These are phyloP conservation scores for Hyphantria cunea DNA, from an alignment of 1,140 invertebrate genomes.

Conservation along the genomic window DNA sequence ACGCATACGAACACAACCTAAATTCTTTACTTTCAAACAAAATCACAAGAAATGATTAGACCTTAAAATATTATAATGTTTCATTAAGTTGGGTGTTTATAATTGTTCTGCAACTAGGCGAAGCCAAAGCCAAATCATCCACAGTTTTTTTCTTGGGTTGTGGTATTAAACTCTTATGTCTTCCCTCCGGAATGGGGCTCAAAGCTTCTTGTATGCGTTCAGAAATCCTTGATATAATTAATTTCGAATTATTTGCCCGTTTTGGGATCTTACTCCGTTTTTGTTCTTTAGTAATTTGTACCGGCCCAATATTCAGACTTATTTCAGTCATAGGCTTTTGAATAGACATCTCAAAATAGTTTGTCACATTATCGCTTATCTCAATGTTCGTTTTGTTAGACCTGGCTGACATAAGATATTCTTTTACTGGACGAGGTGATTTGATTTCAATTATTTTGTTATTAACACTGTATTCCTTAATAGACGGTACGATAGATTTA, in stretches of 20 bases:
- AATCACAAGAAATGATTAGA: no score
- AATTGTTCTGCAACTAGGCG: no score
- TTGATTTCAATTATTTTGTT: no score
- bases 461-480: no score
- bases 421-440: not conserved
- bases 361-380: conserved; percentile 19
- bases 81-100: conserved; percentile 40
- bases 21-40: no score
- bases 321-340: conserved; percentile 44
- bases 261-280: conserved; percentile 58
- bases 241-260: not conserved
- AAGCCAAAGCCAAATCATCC: conserved; percentile 41
- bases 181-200: not conserved
- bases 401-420: conserved; percentile 8
- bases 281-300: conserved; percentile 4
- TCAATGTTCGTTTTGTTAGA: conserved; percentile 8
- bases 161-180: conserved; percentile 33
- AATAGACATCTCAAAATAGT: conserved; percentile 46
- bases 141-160: conserved; percentile 32
- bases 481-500: no score
- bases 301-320: conserved; percentile 30
- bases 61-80: conserved; percentile 29
- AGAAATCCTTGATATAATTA: not conserved
- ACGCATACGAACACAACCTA: no score
- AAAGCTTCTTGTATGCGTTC: not conserved